Evolutionary conservation across 2,113 vertebrate species (phyloP), one percentile per base, ranked within the genome.

Genomic region (Andinoacara biseriatus): DNA sequence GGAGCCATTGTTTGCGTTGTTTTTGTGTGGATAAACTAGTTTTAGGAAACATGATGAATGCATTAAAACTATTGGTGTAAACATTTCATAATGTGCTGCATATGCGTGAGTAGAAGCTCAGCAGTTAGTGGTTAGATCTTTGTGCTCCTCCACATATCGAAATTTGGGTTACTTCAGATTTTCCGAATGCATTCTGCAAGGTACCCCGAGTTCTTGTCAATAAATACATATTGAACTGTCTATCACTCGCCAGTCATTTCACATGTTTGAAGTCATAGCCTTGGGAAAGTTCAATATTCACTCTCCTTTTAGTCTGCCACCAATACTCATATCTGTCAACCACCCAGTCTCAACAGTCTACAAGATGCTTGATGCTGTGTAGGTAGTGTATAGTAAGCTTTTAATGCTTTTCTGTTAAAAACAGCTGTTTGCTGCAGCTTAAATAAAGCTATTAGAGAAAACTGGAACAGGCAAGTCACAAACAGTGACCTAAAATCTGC

Each of bases 211-310:
- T 54, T 46, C 46, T 72, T 54, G 67, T 72, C 67, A 72, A 72
- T 62, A 29, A 52, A 61, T 31, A 35, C 29, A 17, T 24, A 35
- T 54, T 62, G 76, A 63, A 78, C 40, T 54, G n/a, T 54, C 43
- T 54, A 11, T 62, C 59, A 78, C 29, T 22, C 29, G 54, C 59
- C 58, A 62, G 9, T 62, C 20, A 49, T 77, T 60, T 77, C 15
- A 60, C 46, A 20, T 11, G 46, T 77, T 60, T 33, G 75, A 77
- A 77, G 38, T n/a, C 58, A 40, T 60, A 60, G 46, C 24, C 38
- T 60, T 77, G 58, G 56, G 40, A 33, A 72, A 72, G 67, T 72
- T 72, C 46, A 72, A 72, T 54, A 72, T 72, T 54, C 67, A 54
- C 67, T 72, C 26, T 33, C 46, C 46, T 72, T 72, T 54, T 31